A percentile compares a stretch with the other conserved stretches of the same genome.
phyloP scores from a whole-genome alignment of 1,140 invertebrate genomes.

The Sycobia sp. region DNA sequence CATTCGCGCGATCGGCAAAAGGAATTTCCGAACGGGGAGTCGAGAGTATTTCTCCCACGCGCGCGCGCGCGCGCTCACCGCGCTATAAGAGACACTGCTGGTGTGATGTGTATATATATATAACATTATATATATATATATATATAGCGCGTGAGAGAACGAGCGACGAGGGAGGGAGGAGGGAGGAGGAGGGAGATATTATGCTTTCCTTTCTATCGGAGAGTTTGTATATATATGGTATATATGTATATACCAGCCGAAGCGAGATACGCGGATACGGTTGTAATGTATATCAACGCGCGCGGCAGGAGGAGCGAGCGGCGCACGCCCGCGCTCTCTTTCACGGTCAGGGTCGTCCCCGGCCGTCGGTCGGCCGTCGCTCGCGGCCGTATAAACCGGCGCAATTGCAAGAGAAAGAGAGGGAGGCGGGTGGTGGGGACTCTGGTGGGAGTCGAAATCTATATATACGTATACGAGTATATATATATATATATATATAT shows the following conservation, averaged over 20 bases:
- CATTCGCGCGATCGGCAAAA: not conserved
- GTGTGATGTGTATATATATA: constrained; percentile 14
- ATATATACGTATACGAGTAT: no score
- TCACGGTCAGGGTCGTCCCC: constrained; percentile 33
- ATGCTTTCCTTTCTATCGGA: constrained; percentile 26
- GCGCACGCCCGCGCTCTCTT: not conserved
- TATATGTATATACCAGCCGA: no score
- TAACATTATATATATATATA: constrained; percentile 6
- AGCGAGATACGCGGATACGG: no score
- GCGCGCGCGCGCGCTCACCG: no score
- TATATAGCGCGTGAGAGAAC: not conserved
- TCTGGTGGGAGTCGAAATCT: no score
- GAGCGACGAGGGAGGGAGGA: not conserved
- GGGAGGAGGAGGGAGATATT: not conserved
- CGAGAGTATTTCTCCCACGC: constrained; percentile 20
- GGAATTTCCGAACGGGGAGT: not conserved
- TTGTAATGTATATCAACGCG: no score
- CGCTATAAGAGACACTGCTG: constrained; percentile 26
- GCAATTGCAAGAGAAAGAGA: no score
- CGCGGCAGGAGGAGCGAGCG: not conserved
- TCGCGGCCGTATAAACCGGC: no score
- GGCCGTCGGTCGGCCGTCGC: no score
- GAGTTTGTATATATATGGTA: no score
- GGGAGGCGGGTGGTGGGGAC: no score
- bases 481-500: no score